Evolutionary conservation across 2,888 invertebrate genomes (phyloP).

Genomic region (Tenthredo notha): DNA sequence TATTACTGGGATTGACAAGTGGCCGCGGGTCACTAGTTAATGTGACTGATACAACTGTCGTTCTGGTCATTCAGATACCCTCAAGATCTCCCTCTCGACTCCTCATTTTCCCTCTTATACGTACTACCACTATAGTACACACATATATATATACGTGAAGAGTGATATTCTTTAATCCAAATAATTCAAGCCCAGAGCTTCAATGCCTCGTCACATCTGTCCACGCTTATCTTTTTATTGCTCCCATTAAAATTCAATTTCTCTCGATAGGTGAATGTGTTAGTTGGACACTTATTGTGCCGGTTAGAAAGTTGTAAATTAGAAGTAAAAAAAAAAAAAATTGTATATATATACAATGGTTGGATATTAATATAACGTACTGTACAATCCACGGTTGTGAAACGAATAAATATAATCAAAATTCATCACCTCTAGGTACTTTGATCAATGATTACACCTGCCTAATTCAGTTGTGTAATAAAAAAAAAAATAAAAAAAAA

Average conservation of each 20-base stretch:
- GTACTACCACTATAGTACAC: background rate
- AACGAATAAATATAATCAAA: background rate
- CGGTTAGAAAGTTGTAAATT: constrained; percentile 34
- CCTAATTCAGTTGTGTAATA: constrained; percentile 5
- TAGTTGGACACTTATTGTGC: constrained; percentile 25
- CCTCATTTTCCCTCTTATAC: background rate
- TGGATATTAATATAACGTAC: background rate
- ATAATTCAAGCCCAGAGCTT: constrained; percentile 6
- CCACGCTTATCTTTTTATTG: constrained; percentile 43
- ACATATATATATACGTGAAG: background rate
- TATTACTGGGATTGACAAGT: constrained; percentile 66
- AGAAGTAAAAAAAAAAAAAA: constrained; percentile 56
- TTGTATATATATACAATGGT: constrained; percentile 23
- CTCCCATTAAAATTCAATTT: constrained; percentile 70
- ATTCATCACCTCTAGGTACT: constrained; percentile 8
- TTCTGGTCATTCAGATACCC: constrained; percentile 46
- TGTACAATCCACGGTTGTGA: constrained; percentile 7
- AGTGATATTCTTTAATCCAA: constrained; percentile 47
- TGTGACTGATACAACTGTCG: constrained; percentile 52
- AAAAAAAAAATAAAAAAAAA: too few relatives aligned
- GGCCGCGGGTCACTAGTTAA: constrained; percentile 68
- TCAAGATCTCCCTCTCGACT: constrained; percentile 12
- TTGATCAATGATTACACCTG: background rate
- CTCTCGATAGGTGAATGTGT: constrained; percentile 56
- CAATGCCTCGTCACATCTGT: constrained; percentile 39